Evolutionary conservation across 2,797 vertebrate species (phyloP), one percentile per base, ranked within the genome.

Genomic region (Etheostoma nigrum): DNA sequence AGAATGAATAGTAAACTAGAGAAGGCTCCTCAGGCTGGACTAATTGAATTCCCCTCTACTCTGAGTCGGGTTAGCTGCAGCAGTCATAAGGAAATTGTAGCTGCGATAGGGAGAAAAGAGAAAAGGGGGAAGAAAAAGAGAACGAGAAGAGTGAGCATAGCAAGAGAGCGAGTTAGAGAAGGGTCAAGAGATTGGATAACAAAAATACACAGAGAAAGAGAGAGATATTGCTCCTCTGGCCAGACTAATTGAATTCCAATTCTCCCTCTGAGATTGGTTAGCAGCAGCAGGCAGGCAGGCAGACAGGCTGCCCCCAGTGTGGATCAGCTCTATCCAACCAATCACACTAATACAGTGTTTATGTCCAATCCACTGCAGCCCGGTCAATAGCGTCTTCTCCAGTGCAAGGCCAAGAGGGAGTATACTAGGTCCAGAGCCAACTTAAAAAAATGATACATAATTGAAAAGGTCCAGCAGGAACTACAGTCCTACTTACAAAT

Each of bases 331-430:
- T 67, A 81, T 86, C 86, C 87, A 89, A 87, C 90, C 90, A 92
- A 92, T 93, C 92, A 91, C 90, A 87, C 90, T 91, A 93, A 93
- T 93, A 92, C 91, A 92, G 83, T 92, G 86, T 91, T 89, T 89
- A 91, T 89, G 86, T 90, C 86, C 91, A 92, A 90, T 90, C 89
- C 85, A 87, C 86, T 77, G 76, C 68, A 76, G 74, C 42, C 27
- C 36, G 67, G 79, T 92, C 91, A 85, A 91, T 91, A 89, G 78
- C 61, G 64, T 59, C 74, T 81, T 68, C 72, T 85, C 63, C 79
- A 78, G 71, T 71, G 63, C 67, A 77, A 78, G 83, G 72, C 82
- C 82, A 86, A 83, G 71, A 72, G 25, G 69, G 81, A 83, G 64
- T 80, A 88, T 77, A 77, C 49, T 57, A 49, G 74, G 76, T 51